Evolutionary conservation across 1,140 invertebrate species (phyloP).

Genomic region (Zaprionus capensis): DNA sequence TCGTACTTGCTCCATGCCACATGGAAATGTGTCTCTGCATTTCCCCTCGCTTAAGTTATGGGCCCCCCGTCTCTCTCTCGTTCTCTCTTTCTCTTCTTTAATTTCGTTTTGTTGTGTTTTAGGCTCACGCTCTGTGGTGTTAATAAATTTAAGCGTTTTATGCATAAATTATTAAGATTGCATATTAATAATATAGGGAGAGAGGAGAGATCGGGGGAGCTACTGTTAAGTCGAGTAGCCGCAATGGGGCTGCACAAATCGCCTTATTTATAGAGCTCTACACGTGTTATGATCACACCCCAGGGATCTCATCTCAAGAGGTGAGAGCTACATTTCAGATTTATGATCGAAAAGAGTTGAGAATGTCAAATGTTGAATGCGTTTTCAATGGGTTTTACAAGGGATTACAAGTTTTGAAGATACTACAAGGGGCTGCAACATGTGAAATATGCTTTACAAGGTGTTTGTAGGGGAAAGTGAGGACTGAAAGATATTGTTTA

Average conservation of each 20-base stretch:
- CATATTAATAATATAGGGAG: constrained; percentile 60
- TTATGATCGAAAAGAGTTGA: constrained; percentile 35
- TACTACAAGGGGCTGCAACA: not conserved
- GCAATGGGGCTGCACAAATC: constrained; percentile 27
- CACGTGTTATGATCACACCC: constrained; percentile 76
- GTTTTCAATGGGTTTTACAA: constrained; percentile 20
- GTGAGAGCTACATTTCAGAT: constrained; percentile 47
- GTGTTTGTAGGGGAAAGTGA: not conserved
- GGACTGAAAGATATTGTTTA: not conserved
- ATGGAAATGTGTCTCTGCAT: constrained; percentile 16
- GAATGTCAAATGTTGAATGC: constrained; percentile 38
- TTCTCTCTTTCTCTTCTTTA: constrained; percentile 9
- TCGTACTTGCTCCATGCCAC: constrained; percentile 13
- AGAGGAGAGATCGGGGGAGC: not conserved
- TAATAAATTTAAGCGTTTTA: constrained; percentile 71
- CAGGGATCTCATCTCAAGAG: constrained; percentile 48
- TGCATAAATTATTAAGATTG: constrained; percentile 74
- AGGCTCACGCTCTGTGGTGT: constrained; percentile 31
- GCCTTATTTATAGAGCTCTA: constrained; percentile 71
- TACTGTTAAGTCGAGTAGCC: constrained; percentile 42
- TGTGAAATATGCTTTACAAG: constrained; percentile 15
- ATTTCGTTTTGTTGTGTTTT: constrained; percentile 33
- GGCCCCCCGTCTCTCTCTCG: constrained; percentile 11
- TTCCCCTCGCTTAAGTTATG: constrained; percentile 53
- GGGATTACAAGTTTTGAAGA: constrained; percentile 3